Base-by-base conservation (phyloP, 2,113 vertebrate genomes). In the Xenus cinereus region DNA sequence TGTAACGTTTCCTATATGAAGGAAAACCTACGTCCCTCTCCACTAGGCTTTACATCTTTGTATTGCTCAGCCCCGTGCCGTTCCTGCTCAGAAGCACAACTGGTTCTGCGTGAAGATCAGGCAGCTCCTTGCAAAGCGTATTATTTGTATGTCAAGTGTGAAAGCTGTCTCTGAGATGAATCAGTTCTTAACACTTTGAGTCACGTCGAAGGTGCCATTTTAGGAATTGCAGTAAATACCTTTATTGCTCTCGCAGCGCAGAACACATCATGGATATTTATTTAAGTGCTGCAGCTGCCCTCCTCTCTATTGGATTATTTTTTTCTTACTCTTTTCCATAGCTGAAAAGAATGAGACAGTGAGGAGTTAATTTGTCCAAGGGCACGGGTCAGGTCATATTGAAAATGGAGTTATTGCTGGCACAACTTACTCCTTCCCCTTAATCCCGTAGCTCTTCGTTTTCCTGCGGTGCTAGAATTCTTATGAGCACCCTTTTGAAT, bases 131-230 rank as follows among this genome's bases (percentile, higher is more conserved):
- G 88, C 80, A 27, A 56, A 75, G 56, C 46, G 3, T 13, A 6
- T 87, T 79, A 39, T 68, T 81, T 50, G 75, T 84, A 4, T 22
- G 68, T 73, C 85, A 28, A 21, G 87, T 37, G 59, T 63, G 76
- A 77, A 86, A 78, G 75, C 92, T 83, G 67, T 79, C 72, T 91
- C 59, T 37, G 3, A 39, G 93, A 76, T 90, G 68, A 81, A 87
- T 83, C 93, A 68, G 87, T 77, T 73, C 88, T 54, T 60, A n/a
- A 64, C 39, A 5, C 92, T 87, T 86, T 37, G 68, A 89, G 78
- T 90, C 90, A 46, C 14, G 28, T 35, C 26, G 24, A 53, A 92
- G 95, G 93, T 92, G 88, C 92, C 69, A 87, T 93, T 95, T 91
- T 51, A 57, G 91, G 91, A 76, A 33, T 48, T 2, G 50, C 88